Evolutionary conservation across 2,113 vertebrate genomes (phyloP).

Genomic region (Trachemys scripta): DNA sequence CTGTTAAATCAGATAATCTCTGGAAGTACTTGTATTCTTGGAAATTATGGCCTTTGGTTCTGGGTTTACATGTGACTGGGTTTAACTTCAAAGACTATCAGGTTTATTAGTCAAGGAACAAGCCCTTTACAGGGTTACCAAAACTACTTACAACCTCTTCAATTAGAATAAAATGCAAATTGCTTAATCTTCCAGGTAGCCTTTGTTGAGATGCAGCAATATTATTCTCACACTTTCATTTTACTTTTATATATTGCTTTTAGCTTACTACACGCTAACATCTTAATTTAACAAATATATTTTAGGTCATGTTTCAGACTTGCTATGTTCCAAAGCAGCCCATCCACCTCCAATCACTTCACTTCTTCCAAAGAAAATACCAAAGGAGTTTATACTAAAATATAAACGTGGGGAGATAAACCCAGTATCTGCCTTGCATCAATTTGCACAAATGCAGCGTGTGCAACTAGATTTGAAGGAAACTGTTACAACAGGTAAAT

Average conservation of each 20-base stretch:
- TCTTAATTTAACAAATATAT: background rate
- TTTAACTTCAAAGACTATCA: fast-evolving
- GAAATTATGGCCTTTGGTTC: background rate
- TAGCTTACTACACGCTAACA: background rate
- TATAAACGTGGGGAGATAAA: slow-evolving; percentile 83
- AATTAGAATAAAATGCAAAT: background rate
- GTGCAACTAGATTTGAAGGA: slow-evolving; percentile 90
- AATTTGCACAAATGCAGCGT: slow-evolving; percentile 81
- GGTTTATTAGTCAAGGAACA: background rate
- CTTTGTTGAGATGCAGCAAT: background rate
- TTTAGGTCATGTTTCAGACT: slow-evolving; percentile 69
- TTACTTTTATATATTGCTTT: background rate
- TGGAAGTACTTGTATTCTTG: background rate
- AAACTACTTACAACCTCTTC: background rate
- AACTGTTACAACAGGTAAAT: slow-evolving; percentile 86
- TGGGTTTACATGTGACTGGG: fast-evolving
- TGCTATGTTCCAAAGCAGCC: slow-evolving; percentile 44
- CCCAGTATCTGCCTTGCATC: slow-evolving; percentile 87
- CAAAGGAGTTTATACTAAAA: slow-evolving; percentile 78
- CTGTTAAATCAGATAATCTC: background rate
- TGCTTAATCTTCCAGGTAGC: background rate
- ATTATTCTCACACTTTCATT: background rate
- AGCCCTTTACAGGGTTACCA: fast-evolving
- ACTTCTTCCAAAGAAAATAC: slow-evolving; percentile 59
- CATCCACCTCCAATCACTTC: background rate